phyloP scores from a whole-genome alignment of 1,140 invertebrate species.

The Formica selysi region DNA sequence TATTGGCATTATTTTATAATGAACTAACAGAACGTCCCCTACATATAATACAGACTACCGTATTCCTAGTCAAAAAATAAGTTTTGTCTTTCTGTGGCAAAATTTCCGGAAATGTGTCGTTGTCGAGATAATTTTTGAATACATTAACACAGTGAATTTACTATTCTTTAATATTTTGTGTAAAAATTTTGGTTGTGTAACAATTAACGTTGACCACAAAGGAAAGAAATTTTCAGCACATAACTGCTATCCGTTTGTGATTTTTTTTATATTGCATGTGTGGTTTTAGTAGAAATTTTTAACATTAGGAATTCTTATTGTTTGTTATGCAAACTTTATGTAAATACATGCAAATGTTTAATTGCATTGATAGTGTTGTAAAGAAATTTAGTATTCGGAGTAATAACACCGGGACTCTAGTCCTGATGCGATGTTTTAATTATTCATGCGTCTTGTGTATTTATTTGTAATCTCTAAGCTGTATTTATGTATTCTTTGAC shows the following conservation, averaged over 20 bases:
- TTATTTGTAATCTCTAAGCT: slow-evolving; percentile 31
- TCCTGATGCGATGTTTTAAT: slow-evolving; percentile 3
- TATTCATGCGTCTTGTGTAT: slow-evolving; percentile 25
- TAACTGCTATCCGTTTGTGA: background rate
- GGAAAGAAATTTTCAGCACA: background rate
- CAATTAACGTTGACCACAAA: background rate
- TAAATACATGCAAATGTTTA: slow-evolving; percentile 20
- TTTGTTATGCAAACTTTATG: slow-evolving; percentile 21
- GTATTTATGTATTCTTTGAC: background rate
- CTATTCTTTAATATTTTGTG: too few relatives aligned
- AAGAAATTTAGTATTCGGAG: background rate
- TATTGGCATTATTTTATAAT: background rate
- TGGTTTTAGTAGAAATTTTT: background rate
- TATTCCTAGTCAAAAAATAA: background rate
- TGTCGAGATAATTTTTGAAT: too few relatives aligned
- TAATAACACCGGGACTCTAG: background rate
- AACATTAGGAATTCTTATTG: slow-evolving; percentile 7
- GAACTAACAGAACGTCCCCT: background rate
- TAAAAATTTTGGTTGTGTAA: too few relatives aligned
- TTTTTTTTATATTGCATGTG: background rate
- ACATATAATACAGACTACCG: background rate
- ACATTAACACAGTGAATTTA: too few relatives aligned
- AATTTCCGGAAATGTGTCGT: too few relatives aligned
- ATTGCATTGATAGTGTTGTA: slow-evolving; percentile 14
- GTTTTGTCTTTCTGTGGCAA: too few relatives aligned